Base-by-base conservation (phyloP, 2,888 invertebrate genomes). In the Amphipoea lucens region DNA sequence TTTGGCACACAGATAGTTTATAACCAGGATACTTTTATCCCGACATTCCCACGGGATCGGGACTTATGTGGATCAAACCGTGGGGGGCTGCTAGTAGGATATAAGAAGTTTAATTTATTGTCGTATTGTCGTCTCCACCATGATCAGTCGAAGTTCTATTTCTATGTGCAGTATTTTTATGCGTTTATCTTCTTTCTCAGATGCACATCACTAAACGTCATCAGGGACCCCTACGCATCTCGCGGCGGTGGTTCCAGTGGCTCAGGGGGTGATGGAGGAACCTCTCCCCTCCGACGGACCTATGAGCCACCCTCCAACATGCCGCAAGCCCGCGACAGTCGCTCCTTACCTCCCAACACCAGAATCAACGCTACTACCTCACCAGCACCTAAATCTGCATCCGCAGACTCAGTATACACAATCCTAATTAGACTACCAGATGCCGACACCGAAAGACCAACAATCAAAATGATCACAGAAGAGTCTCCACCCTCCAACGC, bases 381-480 rank as follows among this genome's bases (percentile, higher is more conserved):
- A 86, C 96, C 97, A 83, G 96, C 97, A 48, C 95, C 96, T 1
- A 96, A 97, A 87, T 97, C 98, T 29, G 97, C 97, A 17, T 98
- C 98, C 74, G 98, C 97, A 88, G 98, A 98, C 91, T 98, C 98
- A 62, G 98, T 99, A 67, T 99, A 99, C 97, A 99, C 99, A 80
- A 99, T 99, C 92, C 97, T 99, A 85, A 99, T 99, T 91, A 97
- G 98, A 90, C 97, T 99, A 89, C 99, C 99, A 36, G 96, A 97
- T 78, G 96, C 97, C 9, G 97, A 97, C 82, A 97, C 97, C 65
- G 97, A 97, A 82, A 97, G 97, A 91, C 98, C 99, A 76, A 98
- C 98, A 82, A 99, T 99, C 90, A 98, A 98, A 95, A 98, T 99
- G 98, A 98, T 98, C 87, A 98, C 98, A 79, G 98, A 98, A 91